These are phyloP conservation scores for Onychostoma macrolepis DNA, from an alignment of 2,113 vertebrate species.

Conservation along the genomic window DNA sequence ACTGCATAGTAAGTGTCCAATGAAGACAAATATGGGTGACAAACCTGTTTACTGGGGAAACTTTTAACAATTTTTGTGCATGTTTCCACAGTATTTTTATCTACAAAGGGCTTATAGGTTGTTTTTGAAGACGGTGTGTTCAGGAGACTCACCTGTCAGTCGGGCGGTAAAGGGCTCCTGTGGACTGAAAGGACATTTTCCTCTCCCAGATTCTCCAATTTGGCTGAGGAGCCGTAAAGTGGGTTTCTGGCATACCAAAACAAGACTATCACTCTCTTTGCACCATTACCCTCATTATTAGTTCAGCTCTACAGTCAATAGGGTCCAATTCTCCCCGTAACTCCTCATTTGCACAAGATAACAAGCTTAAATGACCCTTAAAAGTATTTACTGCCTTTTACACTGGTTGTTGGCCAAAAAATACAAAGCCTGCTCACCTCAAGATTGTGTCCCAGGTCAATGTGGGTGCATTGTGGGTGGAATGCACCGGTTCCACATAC, in stretches of 20 bases:
- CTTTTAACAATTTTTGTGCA: not conserved
- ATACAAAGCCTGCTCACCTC: conserved; percentile 71
- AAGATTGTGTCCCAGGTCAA: conserved; percentile 71
- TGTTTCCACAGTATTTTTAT: not conserved
- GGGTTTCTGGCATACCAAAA: conserved; percentile 63
- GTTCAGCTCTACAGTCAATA: conserved; percentile 18
- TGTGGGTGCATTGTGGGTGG: conserved; percentile 81
- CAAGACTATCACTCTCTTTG: conserved; percentile 44
- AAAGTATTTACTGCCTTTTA: conserved; percentile 24
- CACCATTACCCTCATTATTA: conserved; percentile 48
- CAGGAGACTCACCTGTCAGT: conserved; percentile 75
- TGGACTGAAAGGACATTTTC: conserved; percentile 87
- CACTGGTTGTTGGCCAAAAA: conserved; percentile 21
- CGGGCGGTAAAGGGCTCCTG: conserved; percentile 77
- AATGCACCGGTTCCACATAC: conserved; percentile 85
- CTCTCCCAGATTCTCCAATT: conserved; percentile 78
- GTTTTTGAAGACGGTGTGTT: not conserved
- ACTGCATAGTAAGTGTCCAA: conserved; percentile 7
- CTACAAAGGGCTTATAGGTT: not conserved
- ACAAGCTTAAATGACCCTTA: not conserved
- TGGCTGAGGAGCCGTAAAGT: conserved; percentile 67
- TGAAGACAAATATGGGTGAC: conserved; percentile 11
- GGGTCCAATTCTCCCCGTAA: conserved; percentile 1
- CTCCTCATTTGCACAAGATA: conserved; percentile 22
- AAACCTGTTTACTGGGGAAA: not conserved